Conservation (phyloP, 2,797 vertebrate species). For the Sebastes trivittatus region DNA sequence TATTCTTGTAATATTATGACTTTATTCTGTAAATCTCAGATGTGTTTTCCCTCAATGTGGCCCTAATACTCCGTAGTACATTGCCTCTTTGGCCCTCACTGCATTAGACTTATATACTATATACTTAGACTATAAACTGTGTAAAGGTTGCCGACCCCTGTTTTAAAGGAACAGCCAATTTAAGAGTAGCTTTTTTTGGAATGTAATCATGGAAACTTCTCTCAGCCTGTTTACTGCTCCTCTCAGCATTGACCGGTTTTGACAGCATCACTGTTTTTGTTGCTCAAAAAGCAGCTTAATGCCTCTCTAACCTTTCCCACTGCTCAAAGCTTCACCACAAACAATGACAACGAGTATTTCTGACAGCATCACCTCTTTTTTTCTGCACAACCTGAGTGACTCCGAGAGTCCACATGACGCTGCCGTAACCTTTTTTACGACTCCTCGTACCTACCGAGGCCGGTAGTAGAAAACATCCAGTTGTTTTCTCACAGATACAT, state of each 20-base stretch:
- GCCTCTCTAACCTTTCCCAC: background rate
- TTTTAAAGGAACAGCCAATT: background rate
- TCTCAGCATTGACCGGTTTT: accelerated
- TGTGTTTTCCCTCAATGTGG: no score
- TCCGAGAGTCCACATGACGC: background rate
- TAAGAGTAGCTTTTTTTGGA: background rate
- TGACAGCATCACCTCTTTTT: background rate
- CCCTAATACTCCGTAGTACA: no score
- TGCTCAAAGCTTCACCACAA: background rate
- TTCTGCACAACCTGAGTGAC: background rate
- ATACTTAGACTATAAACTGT: no score
- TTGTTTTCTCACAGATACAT: conserved; percentile 23
- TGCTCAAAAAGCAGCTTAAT: background rate
- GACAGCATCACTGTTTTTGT: background rate
- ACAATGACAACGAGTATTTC: background rate
- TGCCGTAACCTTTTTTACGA: background rate
- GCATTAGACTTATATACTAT: no score
- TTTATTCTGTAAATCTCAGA: no score
- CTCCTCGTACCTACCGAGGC: background rate
- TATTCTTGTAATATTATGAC: no score
- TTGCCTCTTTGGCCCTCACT: no score
- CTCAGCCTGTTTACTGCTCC: background rate
- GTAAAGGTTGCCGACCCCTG: no score
- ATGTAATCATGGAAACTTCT: background rate
- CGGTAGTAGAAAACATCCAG: background rate